These are phyloP conservation scores for Danio albolineatus DNA, from an alignment of 2,797 vertebrate species.

Conservation along the genomic window DNA sequence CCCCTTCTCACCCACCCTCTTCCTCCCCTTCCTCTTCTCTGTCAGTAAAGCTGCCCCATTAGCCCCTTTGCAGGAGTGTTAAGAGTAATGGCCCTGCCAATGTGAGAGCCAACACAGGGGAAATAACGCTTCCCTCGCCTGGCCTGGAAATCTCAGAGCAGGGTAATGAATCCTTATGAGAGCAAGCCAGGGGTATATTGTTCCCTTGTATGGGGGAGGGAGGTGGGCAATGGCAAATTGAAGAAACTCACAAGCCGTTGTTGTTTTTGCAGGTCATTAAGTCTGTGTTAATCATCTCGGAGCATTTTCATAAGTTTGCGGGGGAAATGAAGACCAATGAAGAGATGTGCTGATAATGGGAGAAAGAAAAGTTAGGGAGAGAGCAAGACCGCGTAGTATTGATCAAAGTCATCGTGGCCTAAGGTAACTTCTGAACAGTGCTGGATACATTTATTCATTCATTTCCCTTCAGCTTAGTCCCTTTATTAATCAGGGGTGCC, in stretches of 20 bases:
- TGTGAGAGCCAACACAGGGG: slow-evolving; percentile 85
- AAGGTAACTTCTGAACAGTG: slow-evolving; percentile 67
- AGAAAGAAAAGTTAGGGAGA: slow-evolving; percentile 11
- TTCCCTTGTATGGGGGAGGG: slow-evolving; percentile 85
- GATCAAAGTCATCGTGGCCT: slow-evolving; percentile 61
- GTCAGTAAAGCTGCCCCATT: slow-evolving; percentile 83
- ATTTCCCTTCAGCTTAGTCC: too few relatives aligned
- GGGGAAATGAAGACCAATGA: slow-evolving; percentile 63
- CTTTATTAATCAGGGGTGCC: too few relatives aligned
- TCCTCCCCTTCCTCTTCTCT: slow-evolving; percentile 67
- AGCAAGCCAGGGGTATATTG: slow-evolving; percentile 88
- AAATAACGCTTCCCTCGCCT: slow-evolving; percentile 88
- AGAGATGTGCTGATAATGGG: slow-evolving; percentile 41
- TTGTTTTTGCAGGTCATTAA: slow-evolving; percentile 85
- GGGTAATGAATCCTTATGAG: slow-evolving; percentile 92
- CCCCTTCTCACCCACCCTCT: slow-evolving; percentile 38
- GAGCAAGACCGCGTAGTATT: slow-evolving; percentile 68
- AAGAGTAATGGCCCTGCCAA: slow-evolving; percentile 90
- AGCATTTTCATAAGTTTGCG: slow-evolving; percentile 83
- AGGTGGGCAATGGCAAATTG: slow-evolving; percentile 38
- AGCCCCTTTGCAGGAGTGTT: slow-evolving; percentile 82
- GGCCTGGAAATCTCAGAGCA: slow-evolving; percentile 83
- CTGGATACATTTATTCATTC: too few relatives aligned
- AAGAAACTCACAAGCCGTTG: slow-evolving; percentile 81
- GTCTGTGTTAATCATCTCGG: slow-evolving; percentile 85